Conservation (phyloP, 2,888 invertebrate species). For the Cataglyphis livida region DNA sequence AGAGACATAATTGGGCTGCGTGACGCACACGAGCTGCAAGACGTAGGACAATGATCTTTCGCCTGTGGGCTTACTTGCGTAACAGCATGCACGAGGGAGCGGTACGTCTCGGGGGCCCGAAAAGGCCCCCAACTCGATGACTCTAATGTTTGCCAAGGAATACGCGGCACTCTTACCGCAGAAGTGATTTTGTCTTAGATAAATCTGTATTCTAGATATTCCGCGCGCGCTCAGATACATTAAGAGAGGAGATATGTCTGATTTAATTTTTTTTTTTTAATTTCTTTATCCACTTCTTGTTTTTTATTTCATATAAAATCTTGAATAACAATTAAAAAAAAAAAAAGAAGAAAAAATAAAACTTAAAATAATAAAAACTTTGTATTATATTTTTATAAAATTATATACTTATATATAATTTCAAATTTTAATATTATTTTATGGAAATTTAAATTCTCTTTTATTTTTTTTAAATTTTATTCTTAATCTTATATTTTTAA, state of each 20-base stretch:
- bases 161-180: slow-evolving; percentile 56
- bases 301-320: background rate
- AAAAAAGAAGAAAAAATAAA: background rate
- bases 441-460: background rate
- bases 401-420: background rate
- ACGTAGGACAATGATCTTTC: slow-evolving; percentile 77
- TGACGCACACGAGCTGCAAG: slow-evolving; percentile 60
- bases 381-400: background rate
- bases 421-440: background rate
- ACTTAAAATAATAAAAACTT: background rate
- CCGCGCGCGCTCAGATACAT: background rate
- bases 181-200: slow-evolving; percentile 64
- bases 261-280: background rate
- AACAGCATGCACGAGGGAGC: slow-evolving; percentile 74
- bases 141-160: slow-evolving; percentile 76
- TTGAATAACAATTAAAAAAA: background rate
- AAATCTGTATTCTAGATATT: slow-evolving; percentile 32
- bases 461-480: background rate
- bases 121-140: slow-evolving; percentile 70
- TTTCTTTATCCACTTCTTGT: background rate
- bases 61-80: slow-evolving; percentile 70
- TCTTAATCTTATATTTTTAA: background rate
- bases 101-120: slow-evolving; percentile 63
- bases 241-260: background rate
- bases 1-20: slow-evolving; percentile 69